Base-by-base conservation (phyloP, 2,113 vertebrate species). In the Stegastes partitus region DNA sequence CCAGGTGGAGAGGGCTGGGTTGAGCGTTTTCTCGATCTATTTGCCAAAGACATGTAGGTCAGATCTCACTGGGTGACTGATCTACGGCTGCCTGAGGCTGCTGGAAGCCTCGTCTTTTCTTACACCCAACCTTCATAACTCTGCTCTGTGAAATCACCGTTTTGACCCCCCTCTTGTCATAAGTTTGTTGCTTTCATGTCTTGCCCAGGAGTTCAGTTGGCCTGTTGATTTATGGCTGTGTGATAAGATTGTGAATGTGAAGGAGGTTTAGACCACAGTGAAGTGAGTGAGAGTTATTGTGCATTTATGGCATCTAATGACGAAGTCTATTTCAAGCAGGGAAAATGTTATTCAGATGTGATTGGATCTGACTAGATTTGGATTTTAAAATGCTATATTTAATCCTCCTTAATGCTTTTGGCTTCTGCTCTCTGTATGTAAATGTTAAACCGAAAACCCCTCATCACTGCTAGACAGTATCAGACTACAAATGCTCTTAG, bases 211-310 rank as follows among this genome's bases (percentile, higher is more conserved):
- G 56, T 2, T 39, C 18, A 71, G 39, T 16, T 45, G 25, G 76
- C 7, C 50, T 8, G 21, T 15, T 71, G 75, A 87, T 81, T 76
- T 71, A 87, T 61, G 25, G 44, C 42, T 49, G 57, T 68, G 21
- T 56, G 31, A 58, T 34, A 23, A 53, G 23, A 56, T 21, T 49
- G 5, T 53, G 9, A 65, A 74, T 61, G 49, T 74, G 50, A 68
- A 68, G 39, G 5, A 15, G 21, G 62, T 45, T 81, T 54, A 21
- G 11, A 63, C 15, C n/a, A 11, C n/a, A 14, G 4, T 50, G 14
- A 49, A 26, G 3, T 68, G 23, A 26, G 45, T 68, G 56, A 56
- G 37, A 45, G 14, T 14, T 25, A 23, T 0, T 3, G 26, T 44
- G n/a, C n/a, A n/a, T n/a, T n/a, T n/a, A n/a, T n/a, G n/a, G n/a